A percentile compares a stretch with the other conserved stretches of the same genome.
Conservation (phyloP, 2,888 invertebrate species). For the Glyphotaelius pellucidus region DNA sequence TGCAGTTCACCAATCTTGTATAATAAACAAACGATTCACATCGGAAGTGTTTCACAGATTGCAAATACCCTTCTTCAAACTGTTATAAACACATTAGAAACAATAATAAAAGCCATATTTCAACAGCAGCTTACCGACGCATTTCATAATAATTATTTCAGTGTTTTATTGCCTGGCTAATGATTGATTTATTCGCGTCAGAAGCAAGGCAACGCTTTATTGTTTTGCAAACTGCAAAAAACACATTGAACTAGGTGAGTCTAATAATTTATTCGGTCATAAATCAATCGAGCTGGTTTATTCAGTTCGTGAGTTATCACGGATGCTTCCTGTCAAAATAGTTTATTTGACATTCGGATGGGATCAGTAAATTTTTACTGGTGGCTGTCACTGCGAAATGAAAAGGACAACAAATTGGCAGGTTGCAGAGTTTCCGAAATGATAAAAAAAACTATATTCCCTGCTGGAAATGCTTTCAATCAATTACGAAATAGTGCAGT, state of each 20-base stretch:
- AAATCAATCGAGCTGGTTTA: conserved; percentile 57
- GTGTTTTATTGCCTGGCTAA: conserved; percentile 37
- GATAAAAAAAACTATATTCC: not conserved
- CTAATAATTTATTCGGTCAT: conserved; percentile 48
- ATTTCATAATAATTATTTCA: conserved; percentile 27
- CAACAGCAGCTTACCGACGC: conserved; percentile 19
- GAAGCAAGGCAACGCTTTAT: conserved; percentile 60
- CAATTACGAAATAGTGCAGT: not conserved
- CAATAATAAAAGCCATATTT: conserved; percentile 11
- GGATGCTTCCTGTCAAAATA: conserved; percentile 50
- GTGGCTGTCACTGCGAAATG: conserved; percentile 11
- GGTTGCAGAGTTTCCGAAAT: not conserved
- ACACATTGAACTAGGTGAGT: conserved; percentile 32
- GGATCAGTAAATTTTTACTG: conserved; percentile 32
- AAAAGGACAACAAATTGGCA: conserved; percentile 5
- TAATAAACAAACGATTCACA: not conserved
- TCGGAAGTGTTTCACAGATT: not conserved
- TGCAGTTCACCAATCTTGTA: not conserved
- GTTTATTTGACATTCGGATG: conserved; percentile 45
- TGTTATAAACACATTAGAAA: conserved; percentile 11
- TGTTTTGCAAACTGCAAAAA: conserved; percentile 54
- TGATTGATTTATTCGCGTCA: conserved; percentile 63
- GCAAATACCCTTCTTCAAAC: not conserved
- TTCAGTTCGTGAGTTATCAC: conserved; percentile 51
- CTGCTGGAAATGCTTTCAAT: not conserved